Percentiles rank a stretch among this genome's conserved stretches.
These are phyloP conservation scores for Phylloscopus trochilus DNA, from an alignment of 2,113 vertebrate genomes.

Conservation along the genomic window DNA sequence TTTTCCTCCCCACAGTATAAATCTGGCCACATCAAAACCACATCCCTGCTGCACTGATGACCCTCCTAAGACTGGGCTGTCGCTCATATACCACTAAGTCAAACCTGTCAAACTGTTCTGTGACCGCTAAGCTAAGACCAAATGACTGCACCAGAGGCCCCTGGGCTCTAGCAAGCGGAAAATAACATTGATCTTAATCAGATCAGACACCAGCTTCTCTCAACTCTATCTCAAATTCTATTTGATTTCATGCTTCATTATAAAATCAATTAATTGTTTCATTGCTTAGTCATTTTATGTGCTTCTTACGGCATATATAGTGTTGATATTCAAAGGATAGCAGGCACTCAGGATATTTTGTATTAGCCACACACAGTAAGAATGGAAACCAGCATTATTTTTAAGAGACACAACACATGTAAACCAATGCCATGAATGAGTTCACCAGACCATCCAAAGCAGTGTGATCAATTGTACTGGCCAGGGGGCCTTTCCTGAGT, in stretches of 20 bases:
- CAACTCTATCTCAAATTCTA: slow-evolving; percentile 5
- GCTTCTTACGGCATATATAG: neutral
- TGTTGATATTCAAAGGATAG: neutral
- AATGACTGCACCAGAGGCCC: neutral
- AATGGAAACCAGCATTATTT: neutral
- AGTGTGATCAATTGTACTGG: neutral
- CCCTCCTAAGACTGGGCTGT: neutral
- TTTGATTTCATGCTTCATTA: slow-evolving; percentile 54
- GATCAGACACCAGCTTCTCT: slow-evolving; percentile 48
- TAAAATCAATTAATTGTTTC: slow-evolving; percentile 55
- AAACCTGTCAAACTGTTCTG: neutral
- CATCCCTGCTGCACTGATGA: neutral
- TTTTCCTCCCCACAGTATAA: neutral
- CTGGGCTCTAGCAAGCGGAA: neutral
- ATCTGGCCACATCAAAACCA: neutral
- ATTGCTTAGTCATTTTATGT: neutral
- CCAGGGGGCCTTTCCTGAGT: neutral
- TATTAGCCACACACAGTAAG: neutral
- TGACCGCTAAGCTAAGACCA: neutral
- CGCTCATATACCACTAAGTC: fast-evolving
- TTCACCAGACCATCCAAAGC: neutral
- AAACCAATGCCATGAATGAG: neutral
- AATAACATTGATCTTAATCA: slow-evolving; percentile 49
- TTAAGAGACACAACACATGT: neutral
- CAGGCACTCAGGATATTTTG: neutral